Evolutionary conservation across 2,113 vertebrate species (phyloP), one percentile per base, ranked within the genome.

Genomic region (Mixornis gularis): DNA sequence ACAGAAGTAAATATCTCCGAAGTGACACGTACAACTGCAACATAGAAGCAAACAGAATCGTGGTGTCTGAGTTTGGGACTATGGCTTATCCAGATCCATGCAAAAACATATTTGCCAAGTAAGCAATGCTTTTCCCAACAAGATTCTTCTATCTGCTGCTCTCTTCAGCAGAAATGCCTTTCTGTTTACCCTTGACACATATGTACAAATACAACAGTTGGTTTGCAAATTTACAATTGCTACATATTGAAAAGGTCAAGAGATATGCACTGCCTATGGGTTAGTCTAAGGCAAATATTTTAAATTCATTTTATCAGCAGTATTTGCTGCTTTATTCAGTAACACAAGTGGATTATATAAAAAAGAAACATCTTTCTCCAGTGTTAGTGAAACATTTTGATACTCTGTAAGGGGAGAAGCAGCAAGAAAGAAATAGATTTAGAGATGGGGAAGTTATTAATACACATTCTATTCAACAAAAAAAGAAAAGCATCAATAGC

Each of bases 31-130:
- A 98, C 96, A 98, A 96, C 4, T 96, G 94, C 87, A 99, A 99
- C 58, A 90, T 97, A 6, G 96, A 97, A 71, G 98, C 99, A 22
- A 98, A 99, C 92, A 97, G 97, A 81, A 99, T 99, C 0, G 97
- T 99, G 30, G 99, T 99, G 74, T 98, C 99, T 2, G 99, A 99
- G 96, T 99, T 99, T 91, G 99, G 99, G 70, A 99, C 99, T 6
- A 98, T 99, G 99, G 97, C 97, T 80, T 98, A 99, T 66, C 99
- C 99, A 2, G 99, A 99, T 94, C 99, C 99, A 40, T 99, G 98
- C 97, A 98, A 99, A 94, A 99, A 98, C 95, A 98, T 99, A 77
- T 99, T 99, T 94, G 96, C 98, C 95, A 99, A 98, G 99, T 99
- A 98, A 97, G 94, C 41, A 85, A 21, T 22, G 26, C 17, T 71